phyloP scores from a whole-genome alignment of 2,113 vertebrate species.

The Mesitornis unicolor region DNA sequence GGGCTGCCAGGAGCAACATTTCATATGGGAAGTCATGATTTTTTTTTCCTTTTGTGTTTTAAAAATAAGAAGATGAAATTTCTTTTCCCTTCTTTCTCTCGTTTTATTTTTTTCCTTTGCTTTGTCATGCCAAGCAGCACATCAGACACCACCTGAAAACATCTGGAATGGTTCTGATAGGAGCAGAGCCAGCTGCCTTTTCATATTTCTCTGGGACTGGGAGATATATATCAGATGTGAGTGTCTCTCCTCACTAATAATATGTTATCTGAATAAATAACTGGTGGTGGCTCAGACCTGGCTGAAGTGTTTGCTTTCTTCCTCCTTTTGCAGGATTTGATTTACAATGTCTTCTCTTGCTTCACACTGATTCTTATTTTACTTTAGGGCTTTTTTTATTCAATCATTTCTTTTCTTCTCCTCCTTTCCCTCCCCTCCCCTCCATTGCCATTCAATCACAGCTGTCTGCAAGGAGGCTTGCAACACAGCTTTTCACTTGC shows the following conservation, averaged over 20 bases:
- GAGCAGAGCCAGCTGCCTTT: constrained; percentile 55
- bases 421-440: background rate
- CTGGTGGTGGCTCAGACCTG: constrained; percentile 27
- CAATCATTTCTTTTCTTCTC: constrained; percentile 10
- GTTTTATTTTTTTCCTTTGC: background rate
- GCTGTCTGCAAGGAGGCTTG: background rate
- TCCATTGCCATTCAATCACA: constrained; percentile 21
- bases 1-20: constrained; percentile 8
- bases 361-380: constrained; percentile 56
- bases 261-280: constrained; percentile 68
- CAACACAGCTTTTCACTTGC: background rate
- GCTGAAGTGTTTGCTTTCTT: constrained; percentile 43
- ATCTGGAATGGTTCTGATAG: constrained; percentile 65
- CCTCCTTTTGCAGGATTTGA: constrained; percentile 43
- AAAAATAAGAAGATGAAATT: constrained; percentile 7
- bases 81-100: background rate
- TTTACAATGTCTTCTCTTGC: constrained; percentile 44
- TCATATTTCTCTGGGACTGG: constrained; percentile 16
- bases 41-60: constrained; percentile 8
- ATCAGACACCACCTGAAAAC: constrained; percentile 54
- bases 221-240: constrained; percentile 44
- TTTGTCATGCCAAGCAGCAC: constrained; percentile 35
- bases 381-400: background rate
- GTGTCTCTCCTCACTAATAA: constrained; percentile 54
- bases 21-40: background rate